Evolutionary conservation across 2,797 vertebrate species (phyloP).

Genomic region (Emydoidea blandingii): DNA sequence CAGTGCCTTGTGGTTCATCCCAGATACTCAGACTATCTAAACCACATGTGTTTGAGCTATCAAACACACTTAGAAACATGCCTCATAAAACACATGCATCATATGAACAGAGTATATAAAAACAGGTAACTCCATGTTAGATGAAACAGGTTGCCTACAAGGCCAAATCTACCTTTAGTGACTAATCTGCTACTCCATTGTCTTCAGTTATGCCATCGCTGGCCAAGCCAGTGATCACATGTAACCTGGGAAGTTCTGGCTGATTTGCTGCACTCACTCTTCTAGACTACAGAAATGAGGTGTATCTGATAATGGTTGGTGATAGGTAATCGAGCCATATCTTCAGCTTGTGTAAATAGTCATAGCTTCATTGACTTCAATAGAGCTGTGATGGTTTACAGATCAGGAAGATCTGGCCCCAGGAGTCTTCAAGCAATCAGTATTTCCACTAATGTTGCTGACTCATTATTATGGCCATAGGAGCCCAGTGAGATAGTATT

Average conservation of each 20-base stretch:
- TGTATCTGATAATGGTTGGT: background rate
- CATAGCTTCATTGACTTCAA: background rate
- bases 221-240: background rate
- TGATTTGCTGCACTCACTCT: fast-evolving
- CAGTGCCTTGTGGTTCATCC: too few species aligned
- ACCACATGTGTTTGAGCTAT: too few species aligned
- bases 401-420: background rate
- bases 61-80: background rate
- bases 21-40: too few species aligned
- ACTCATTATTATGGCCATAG: background rate
- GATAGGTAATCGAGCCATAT: background rate
- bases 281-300: background rate
- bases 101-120: background rate
- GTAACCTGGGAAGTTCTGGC: background rate
- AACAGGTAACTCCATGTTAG: background rate
- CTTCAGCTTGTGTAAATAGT: background rate
- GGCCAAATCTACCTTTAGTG: too few species aligned
- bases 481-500: background rate
- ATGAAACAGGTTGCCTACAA: background rate
- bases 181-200: background rate
- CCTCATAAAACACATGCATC: background rate
- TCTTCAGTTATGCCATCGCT: background rate
- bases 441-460: background rate
- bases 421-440: background rate
- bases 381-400: background rate